Conservation (phyloP, 2,113 vertebrate genomes). For the Callithrix jacchus region DNA sequence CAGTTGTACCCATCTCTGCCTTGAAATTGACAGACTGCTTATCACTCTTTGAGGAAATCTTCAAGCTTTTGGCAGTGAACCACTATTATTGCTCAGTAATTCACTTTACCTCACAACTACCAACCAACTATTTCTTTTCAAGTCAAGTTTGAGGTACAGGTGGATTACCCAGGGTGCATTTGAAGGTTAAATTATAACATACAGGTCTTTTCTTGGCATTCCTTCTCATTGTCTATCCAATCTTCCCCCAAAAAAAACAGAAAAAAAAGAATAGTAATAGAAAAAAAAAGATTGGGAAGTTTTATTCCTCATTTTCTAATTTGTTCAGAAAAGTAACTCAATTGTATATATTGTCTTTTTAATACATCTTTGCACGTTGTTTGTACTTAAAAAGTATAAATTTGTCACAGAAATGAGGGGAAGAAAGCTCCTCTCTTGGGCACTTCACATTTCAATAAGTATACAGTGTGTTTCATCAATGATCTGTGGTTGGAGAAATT, state of each 20-base stretch:
- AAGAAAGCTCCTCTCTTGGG: not conserved
- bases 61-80: not conserved
- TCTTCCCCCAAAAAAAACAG: not conserved
- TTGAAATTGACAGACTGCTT: not conserved
- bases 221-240: not conserved
- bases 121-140: not conserved
- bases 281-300: not conserved
- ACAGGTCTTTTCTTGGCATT: not conserved
- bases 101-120: not conserved
- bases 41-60: not conserved
- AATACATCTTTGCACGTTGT: not conserved
- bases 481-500: not conserved
- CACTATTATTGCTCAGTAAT: not conserved
- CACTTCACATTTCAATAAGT: not conserved
- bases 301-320: not conserved
- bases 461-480: not conserved
- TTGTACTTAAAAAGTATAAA: not conserved
- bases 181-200: not conserved
- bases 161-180: not conserved
- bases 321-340: not conserved
- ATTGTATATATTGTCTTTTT: not conserved
- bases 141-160: not conserved
- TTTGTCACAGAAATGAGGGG: not conserved
- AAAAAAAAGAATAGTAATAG: not conserved
- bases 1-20: not conserved